Base-by-base conservation (phyloP, 2,113 vertebrate genomes). In the Prochilodus magdalenae region DNA sequence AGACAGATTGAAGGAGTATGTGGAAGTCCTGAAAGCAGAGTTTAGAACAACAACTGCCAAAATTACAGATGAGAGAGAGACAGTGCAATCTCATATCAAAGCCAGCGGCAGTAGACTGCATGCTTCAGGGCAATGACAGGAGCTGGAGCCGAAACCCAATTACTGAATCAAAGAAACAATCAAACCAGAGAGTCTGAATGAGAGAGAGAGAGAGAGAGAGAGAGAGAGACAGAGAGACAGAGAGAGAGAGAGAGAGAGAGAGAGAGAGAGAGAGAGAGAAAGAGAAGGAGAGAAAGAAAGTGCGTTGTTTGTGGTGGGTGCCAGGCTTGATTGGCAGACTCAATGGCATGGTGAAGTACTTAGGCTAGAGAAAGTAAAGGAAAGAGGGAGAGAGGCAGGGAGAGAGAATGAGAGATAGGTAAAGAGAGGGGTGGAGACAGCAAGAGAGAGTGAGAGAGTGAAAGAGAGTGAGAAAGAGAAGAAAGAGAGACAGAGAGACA, bases 31-130 rank as follows among this genome's bases (percentile, higher is more conserved):
- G 66, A 77, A 77, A 62, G 57, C 53, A 26, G 51, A 8, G 36
- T 24, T 83, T 65, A 30, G 62, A 33, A 77, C 18, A 82, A 70
- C 36, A 75, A 76, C 65, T 60, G 53, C 36, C 65, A 76, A 44
- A 75, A 75, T 51, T 40, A 29, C 57, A 62, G 44, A 73, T 59
- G 20, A 27, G 26, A 57, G 51, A 51, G 51, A 71, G 53, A 40
- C 12, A 59, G 60, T 75, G 62, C 62, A 59, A 33, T 75, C 72
- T 67, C 40, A 59, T 67, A 67, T 27, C 55, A 27, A 55, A 81
- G 72, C 79, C 71, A 81, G 60, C 33, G 79, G 79, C 79, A 73
- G 27, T 20, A 49, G 47, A 66, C 60, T 75, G 79, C 79, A 81
- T 81, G 79, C 79, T 74, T 74, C 53, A 81, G 73, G 71, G 60